These are phyloP conservation scores for Phainopepla nitens DNA, from an alignment of 2,113 vertebrate species.

Conservation along the genomic window DNA sequence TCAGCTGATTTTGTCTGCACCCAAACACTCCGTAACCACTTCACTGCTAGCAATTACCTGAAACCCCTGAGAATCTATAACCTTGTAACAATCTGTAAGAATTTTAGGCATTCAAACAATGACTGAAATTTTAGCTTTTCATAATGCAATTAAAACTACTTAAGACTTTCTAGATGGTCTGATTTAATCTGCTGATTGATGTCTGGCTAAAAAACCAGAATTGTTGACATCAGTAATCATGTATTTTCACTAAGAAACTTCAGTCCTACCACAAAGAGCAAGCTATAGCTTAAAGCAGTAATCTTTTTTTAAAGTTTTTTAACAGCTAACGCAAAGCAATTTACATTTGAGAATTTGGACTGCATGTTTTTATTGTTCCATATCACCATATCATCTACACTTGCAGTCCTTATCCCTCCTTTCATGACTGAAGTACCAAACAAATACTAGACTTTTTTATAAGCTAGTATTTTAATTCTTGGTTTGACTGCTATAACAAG, in stretches of 20 bases:
- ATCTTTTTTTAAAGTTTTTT: background rate
- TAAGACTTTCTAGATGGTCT: constrained; percentile 12
- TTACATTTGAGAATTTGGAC: background rate
- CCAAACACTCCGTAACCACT: background rate
- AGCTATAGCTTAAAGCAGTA: background rate
- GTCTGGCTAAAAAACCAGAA: constrained; percentile 16
- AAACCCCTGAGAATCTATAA: constrained; percentile 69
- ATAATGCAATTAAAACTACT: background rate
- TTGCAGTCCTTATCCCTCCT: background rate
- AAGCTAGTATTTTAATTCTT: background rate
- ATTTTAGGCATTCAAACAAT: constrained; percentile 2
- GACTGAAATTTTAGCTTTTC: constrained; percentile 16
- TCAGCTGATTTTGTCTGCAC: constrained; percentile 42
- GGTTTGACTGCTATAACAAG: background rate
- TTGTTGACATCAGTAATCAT: background rate
- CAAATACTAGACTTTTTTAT: background rate
- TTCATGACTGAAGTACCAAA: background rate
- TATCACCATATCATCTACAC: background rate
- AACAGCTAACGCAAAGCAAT: background rate
- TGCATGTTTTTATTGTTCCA: background rate
- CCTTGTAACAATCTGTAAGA: constrained; percentile 50
- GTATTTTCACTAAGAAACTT: background rate
- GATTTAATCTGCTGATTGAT: constrained; percentile 20
- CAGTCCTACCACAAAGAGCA: background rate
- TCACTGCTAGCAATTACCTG: constrained; percentile 34